These are phyloP conservation scores for Antrozous pallidus DNA, from an alignment of 2,797 vertebrate genomes.

Conservation along the genomic window DNA sequence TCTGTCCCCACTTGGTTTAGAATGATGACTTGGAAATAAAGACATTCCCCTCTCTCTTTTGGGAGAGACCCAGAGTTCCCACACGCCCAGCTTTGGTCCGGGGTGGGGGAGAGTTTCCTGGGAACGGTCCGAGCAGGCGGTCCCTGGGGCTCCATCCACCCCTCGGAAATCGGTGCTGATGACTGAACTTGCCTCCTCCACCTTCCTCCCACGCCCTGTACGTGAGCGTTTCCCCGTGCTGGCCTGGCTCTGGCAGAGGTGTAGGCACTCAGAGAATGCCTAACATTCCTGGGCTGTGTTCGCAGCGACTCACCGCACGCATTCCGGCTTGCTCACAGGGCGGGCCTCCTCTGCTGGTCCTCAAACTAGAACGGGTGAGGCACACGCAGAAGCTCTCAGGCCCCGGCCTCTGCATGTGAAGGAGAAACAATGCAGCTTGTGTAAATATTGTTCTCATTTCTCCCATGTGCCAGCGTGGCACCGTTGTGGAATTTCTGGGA, in stretches of 20 bases:
- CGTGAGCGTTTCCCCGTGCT: slow-evolving; percentile 18
- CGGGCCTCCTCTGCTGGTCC: too few relatives aligned
- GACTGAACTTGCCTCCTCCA: neutral
- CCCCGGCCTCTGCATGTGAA: neutral
- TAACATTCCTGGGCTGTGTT: neutral
- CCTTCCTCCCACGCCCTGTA: neutral
- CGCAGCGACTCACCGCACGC: neutral
- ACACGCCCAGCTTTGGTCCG: neutral
- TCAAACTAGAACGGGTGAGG: neutral
- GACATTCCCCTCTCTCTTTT: neutral
- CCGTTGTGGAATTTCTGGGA: neutral
- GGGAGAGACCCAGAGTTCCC: slow-evolving; percentile 30
- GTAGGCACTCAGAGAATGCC: too few relatives aligned
- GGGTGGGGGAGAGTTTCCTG: slow-evolving; percentile 45
- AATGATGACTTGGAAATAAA: neutral
- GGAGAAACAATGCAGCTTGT: neutral
- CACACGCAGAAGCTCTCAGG: neutral
- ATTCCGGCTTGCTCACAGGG: neutral
- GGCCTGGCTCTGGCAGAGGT: neutral
- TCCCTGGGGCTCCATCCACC: neutral
- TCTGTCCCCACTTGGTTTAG: neutral
- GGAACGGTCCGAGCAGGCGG: slow-evolving; percentile 59
- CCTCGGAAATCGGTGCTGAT: neutral
- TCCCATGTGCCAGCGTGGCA: neutral
- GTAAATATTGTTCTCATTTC: neutral